Evolutionary conservation across 2,888 invertebrate genomes (phyloP), one percentile per base, ranked within the genome.

Genomic region (Noctua janthina): DNA sequence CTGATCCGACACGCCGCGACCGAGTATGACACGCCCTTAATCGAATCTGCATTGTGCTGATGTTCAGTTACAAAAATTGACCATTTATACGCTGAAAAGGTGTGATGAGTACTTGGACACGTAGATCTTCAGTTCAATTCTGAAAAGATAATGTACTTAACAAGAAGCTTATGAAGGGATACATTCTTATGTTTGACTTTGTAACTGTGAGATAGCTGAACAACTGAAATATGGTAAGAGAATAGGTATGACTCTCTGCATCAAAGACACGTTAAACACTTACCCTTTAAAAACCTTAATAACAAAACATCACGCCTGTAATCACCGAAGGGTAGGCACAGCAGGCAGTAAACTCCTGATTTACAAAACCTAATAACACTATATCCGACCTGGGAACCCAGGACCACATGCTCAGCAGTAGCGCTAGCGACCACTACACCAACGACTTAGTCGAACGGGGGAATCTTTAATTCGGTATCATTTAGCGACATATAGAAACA

Each of bases 1-100:
- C 10, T 46, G 83, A 89, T 86, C 70, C 35, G 90, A 54, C 68
- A 29, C 77, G 86, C 76, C 20, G 71, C 81, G 69, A 51, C 62
- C 49, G 23, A 74, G 39, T 85, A 23, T 81, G 88, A 79, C 79
- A 87, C 70, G 82, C 86, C 88, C 86, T 87, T 89, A 84, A 85
- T 90, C 76, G 71, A 83, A 79, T 86, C 59, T 71, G 70, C 46
- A 80, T 84, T 83, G 74, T 79, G 64, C 11, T 69, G 66, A 51
- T 78, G 70, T 68, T 71, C 59, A 51, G 68, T 73, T 59, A 74
- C 20, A 51, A 59, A 71, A 73, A 76, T 67, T 66, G 20, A 49
- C 20, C 49, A 66, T 54, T 76, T 74, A 74, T 59, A 69, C 68
- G 39, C 46, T 56, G 64, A 64, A 64, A 64, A 1, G 3, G 2